These are phyloP conservation scores for Drosophila willistoni DNA, from an alignment of 1,140 invertebrate genomes.

Conservation along the genomic window DNA sequence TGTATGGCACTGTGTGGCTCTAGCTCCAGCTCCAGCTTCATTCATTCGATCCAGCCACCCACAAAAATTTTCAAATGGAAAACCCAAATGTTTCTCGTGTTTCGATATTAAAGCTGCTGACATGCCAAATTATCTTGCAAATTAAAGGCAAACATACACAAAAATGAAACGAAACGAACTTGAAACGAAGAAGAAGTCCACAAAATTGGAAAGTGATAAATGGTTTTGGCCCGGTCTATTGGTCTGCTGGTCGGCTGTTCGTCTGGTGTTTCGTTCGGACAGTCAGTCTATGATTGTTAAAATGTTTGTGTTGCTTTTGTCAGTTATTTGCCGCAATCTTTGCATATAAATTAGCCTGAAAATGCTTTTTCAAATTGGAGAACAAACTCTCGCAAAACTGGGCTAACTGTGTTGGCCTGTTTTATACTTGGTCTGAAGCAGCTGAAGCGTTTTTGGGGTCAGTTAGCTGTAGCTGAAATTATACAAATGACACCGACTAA, in stretches of 20 bases:
- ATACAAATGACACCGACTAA: slow-evolving; percentile 59
- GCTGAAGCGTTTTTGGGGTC: slow-evolving; percentile 62
- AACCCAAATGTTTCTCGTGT: slow-evolving; percentile 32
- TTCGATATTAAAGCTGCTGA: slow-evolving; percentile 55
- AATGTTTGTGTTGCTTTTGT: slow-evolving; percentile 49
- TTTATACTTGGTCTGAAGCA: slow-evolving; percentile 32
- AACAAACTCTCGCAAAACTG: slow-evolving; percentile 54
- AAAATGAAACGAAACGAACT: slow-evolving; percentile 23
- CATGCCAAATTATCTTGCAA: slow-evolving; percentile 60
- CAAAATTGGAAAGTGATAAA: slow-evolving; percentile 71
- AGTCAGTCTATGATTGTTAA: slow-evolving; percentile 46
- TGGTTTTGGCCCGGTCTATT: slow-evolving; percentile 63
- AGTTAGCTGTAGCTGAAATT: slow-evolving; percentile 55
- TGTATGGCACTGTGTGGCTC: neutral
- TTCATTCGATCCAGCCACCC: neutral
- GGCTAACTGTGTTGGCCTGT: slow-evolving; percentile 60
- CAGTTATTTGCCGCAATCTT: slow-evolving; percentile 69
- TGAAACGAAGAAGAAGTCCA: slow-evolving; percentile 22
- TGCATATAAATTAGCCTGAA: slow-evolving; percentile 75
- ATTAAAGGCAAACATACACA: slow-evolving; percentile 54
- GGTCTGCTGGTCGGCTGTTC: slow-evolving; percentile 7
- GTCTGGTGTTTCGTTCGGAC: slow-evolving; percentile 22
- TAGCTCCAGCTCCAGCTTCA: neutral
- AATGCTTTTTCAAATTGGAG: slow-evolving; percentile 65
- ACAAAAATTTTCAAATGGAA: neutral